These are phyloP conservation scores for Anguilla megastoma DNA, from an alignment of 2,797 vertebrate genomes.

Conservation along the genomic window DNA sequence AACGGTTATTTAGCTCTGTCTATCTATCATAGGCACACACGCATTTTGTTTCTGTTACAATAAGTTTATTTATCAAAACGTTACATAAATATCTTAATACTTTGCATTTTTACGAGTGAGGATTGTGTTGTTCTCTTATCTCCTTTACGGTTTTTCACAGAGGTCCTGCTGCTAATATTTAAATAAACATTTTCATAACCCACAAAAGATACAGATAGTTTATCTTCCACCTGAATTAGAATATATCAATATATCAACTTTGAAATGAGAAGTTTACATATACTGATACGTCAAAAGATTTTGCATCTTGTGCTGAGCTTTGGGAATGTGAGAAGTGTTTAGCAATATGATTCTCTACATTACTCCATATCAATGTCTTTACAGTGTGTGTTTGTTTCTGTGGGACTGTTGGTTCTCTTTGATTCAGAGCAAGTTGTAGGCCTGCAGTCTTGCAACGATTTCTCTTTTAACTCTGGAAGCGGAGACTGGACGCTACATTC, in stretches of 20 bases:
- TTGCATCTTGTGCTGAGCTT: constrained; percentile 64
- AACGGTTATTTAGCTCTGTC: constrained; percentile 64
- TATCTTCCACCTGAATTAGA: constrained; percentile 68
- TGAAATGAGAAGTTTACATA: constrained; percentile 48
- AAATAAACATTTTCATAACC: constrained; percentile 59
- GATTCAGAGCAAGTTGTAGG: constrained; percentile 63
- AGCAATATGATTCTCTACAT: constrained; percentile 48
- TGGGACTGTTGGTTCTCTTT: constrained; percentile 63
- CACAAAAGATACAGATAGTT: constrained; percentile 56
- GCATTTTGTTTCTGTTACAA: constrained; percentile 82
- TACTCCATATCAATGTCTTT: constrained; percentile 88
- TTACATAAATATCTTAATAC: constrained; percentile 99
- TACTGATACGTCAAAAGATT: constrained; percentile 52
- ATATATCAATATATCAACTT: constrained; percentile 53
- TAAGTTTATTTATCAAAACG: constrained; percentile 99
- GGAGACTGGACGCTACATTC: constrained; percentile 65
- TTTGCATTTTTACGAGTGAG: constrained; percentile 90
- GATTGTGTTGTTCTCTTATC: constrained; percentile 73
- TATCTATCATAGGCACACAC: constrained; percentile 75
- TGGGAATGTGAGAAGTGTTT: constrained; percentile 58
- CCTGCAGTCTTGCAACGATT: constrained; percentile 67
- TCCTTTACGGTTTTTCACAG: constrained; percentile 71
- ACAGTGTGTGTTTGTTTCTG: constrained; percentile 74
- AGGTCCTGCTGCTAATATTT: constrained; percentile 64
- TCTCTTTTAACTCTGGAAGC: constrained; percentile 70